Evolutionary conservation across 2,797 vertebrate genomes (phyloP).

Genomic region (Mycteria americana): DNA sequence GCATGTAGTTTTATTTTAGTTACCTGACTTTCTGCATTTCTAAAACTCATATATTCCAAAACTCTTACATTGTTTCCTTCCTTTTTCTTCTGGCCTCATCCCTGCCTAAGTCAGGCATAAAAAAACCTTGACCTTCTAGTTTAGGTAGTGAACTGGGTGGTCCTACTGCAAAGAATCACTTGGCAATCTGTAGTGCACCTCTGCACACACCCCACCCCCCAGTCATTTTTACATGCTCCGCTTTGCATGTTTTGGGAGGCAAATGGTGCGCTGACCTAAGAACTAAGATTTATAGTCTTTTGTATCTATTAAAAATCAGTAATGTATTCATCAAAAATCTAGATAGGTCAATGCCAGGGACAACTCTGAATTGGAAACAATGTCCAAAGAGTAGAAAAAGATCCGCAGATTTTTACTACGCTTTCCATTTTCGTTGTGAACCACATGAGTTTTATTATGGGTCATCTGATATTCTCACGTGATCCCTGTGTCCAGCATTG

Average conservation of each 20-base stretch:
- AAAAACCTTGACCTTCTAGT: not conserved
- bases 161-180: not conserved
- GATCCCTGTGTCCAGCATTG: accelerated
- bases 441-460: not conserved
- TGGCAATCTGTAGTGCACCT: not conserved
- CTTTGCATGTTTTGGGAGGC: not conserved
- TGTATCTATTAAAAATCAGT: not conserved
- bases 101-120: not conserved
- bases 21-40: not conserved
- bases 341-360: not conserved
- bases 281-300: not conserved
- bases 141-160: not conserved
- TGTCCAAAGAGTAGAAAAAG: not conserved
- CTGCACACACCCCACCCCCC: not conserved
- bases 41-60: not conserved
- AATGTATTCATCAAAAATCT: not conserved
- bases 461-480: not conserved
- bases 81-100: not conserved
- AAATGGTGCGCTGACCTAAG: not conserved
- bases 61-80: not conserved
- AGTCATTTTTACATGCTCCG: not conserved
- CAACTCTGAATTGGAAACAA: not conserved
- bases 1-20: not conserved
- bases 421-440: not conserved
- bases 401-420: not conserved